Evolutionary conservation across 1,140 invertebrate genomes (phyloP).

Genomic region (Batillaria attramentaria): DNA sequence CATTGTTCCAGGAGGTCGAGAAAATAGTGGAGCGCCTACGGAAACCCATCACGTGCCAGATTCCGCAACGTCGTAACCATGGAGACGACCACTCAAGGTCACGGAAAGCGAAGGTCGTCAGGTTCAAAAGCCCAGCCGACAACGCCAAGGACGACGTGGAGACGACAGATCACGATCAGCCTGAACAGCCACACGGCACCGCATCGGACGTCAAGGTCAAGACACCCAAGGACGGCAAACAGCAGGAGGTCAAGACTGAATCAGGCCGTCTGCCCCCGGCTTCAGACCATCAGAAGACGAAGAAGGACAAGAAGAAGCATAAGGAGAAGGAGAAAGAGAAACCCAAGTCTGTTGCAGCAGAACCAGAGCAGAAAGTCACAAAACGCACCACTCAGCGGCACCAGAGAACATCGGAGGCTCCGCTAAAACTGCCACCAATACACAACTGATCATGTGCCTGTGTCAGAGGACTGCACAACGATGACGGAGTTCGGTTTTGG

Average conservation of each 20-base stretch:
- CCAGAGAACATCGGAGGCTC: no score
- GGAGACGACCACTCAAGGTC: not conserved
- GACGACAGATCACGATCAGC: not conserved
- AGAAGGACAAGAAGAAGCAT: not conserved
- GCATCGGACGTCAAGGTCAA: not conserved
- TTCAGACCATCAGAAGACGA: not conserved
- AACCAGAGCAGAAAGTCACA: no score
- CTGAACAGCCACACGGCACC: not conserved
- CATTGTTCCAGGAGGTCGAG: not conserved
- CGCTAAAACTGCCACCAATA: no score
- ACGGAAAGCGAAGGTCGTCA: constrained; percentile 7
- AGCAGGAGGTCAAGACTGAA: not conserved
- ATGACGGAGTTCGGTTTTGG: no score
- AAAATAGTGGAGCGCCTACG: constrained; percentile 1
- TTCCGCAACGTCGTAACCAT: not conserved
- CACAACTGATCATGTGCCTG: no score
- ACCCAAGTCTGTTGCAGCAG: no score
- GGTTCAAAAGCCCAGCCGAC: not conserved
- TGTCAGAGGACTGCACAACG: no score
- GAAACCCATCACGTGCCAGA: constrained; percentile 17
- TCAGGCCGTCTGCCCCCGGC: no score
- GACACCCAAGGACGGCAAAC: not conserved
- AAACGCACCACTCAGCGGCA: no score
- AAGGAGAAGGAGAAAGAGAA: not conserved
- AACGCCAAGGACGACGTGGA: not conserved